These are phyloP conservation scores for Tetraodon nigroviridis DNA, from an alignment of 2,113 vertebrate species.

Conservation along the genomic window DNA sequence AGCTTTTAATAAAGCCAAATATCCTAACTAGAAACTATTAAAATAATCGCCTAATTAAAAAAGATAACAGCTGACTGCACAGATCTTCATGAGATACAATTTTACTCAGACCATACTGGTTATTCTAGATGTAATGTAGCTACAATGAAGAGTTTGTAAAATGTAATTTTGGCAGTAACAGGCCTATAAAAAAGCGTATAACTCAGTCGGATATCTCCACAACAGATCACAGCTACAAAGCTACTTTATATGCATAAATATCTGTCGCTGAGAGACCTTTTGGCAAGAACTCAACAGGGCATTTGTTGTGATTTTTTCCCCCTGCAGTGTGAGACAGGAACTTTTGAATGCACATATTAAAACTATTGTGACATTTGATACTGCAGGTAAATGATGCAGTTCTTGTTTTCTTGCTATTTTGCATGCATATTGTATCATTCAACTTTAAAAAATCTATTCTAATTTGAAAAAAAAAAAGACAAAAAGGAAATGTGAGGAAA, in stretches of 20 bases:
- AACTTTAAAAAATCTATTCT: too few species aligned
- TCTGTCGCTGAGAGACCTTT: slow-evolving; percentile 45
- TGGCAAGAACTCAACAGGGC: slow-evolving; percentile 26
- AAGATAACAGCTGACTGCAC: background rate
- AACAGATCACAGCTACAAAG: slow-evolving; percentile 54
- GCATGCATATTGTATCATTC: too few species aligned
- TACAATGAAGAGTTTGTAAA: background rate
- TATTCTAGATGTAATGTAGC: background rate
- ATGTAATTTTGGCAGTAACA: slow-evolving; percentile 24
- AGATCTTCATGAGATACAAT: slow-evolving; percentile 3
- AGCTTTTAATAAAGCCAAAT: slow-evolving; percentile 29
- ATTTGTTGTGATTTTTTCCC: too few species aligned
- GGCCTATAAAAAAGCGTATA: slow-evolving; percentile 54
- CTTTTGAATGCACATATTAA: too few species aligned
- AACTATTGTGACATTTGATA: too few species aligned
- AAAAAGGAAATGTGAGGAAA: too few species aligned
- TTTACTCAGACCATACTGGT: background rate
- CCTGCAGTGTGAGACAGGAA: too few species aligned
- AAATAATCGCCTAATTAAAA: background rate
- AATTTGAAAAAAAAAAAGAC: too few species aligned
- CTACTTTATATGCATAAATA: slow-evolving; percentile 49
- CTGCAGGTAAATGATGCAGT: too few species aligned
- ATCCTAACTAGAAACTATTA: background rate
- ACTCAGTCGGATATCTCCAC: slow-evolving; percentile 55
- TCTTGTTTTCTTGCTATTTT: too few species aligned